A percentile compares a stretch with the other conserved stretches of the same genome.
Conservation (phyloP, 2,113 vertebrate genomes). For the Candoia aspera region DNA sequence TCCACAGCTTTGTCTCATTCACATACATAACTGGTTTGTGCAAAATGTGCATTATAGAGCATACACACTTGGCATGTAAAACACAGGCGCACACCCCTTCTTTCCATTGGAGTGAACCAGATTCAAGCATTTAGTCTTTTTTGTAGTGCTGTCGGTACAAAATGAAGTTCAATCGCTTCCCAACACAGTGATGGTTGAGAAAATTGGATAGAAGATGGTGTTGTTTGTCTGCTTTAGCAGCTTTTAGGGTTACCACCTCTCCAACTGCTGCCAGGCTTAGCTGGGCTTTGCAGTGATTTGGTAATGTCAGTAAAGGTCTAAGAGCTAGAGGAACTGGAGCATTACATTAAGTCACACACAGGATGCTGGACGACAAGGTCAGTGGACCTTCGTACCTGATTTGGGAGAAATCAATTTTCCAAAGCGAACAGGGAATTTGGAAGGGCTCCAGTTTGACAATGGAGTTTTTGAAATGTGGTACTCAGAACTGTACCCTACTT, state of each 20-base stretch:
- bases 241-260: conserved; percentile 41
- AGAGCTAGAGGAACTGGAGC: neutral
- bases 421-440: neutral
- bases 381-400: neutral
- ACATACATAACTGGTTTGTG: neutral
- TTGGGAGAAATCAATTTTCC: accelerated
- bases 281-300: conserved; percentile 2
- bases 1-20: neutral
- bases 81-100: accelerated
- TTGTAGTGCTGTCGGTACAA: accelerated
- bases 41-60: neutral
- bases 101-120: neutral
- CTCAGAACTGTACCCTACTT: neutral
- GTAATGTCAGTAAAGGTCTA: neutral
- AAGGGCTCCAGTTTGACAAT: neutral
- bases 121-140: neutral
- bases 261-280: conserved; percentile 41
- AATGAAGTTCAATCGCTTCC: conserved; percentile 49
- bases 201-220: conserved; percentile 32
- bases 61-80: neutral
- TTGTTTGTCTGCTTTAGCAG: conserved; percentile 39
- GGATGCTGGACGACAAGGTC: accelerated
- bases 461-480: neutral
- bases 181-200: conserved; percentile 1
- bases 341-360: conserved; percentile 22